Evolutionary conservation across 2,113 vertebrate genomes (phyloP), one percentile per base, ranked within the genome.

Genomic region (Ia io): DNA sequence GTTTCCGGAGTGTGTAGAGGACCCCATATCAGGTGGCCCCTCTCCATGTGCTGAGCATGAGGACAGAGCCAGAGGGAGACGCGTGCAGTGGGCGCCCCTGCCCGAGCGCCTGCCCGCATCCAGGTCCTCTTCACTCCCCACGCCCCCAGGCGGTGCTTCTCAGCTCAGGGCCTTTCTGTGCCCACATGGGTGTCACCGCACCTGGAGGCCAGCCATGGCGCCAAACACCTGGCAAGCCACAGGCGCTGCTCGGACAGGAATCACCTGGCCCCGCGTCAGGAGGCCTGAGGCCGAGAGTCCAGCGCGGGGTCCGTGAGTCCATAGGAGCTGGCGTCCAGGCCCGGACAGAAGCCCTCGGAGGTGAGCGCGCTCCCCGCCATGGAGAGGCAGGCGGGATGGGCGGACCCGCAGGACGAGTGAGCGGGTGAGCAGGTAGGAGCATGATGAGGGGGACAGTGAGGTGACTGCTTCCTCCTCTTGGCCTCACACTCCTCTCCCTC

Each of bases 331-430:
- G 47, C 5, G 11, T 44, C 56, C 67, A 42, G 1, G 40, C 47
- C 35, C 14, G 28, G 1, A 25, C 10, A 35, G 17, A 5, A 1
- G 23, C 0, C 3, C 32, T 37, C 14, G 11, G 35, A 44, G 20
- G 42, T 6, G 0, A 16, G 83, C 4, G 61, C 4, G 40, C 44
- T 7, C 28, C 22, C 6, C 1, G 0, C 25, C 67, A 2, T 1
- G 9, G 18, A 1, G 32, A 40, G 14, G 20, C 30, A 32, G 40
- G 28, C 4, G 16, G 56, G n/a, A 18, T 40, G 22, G n/a, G 53
- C 20, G 22, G 59, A 25, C 20, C 22, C 1, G 25, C 23, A 14
- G 23, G 70, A 28, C 61, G 49, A 49, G 49, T 13, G 47, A 49
- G 47, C 47, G 47, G 4, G 44, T 6, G 6, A 79, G 18, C 61